Base-by-base conservation (phyloP, 2,797 vertebrate genomes). In the Pogonophryne albipinna region DNA sequence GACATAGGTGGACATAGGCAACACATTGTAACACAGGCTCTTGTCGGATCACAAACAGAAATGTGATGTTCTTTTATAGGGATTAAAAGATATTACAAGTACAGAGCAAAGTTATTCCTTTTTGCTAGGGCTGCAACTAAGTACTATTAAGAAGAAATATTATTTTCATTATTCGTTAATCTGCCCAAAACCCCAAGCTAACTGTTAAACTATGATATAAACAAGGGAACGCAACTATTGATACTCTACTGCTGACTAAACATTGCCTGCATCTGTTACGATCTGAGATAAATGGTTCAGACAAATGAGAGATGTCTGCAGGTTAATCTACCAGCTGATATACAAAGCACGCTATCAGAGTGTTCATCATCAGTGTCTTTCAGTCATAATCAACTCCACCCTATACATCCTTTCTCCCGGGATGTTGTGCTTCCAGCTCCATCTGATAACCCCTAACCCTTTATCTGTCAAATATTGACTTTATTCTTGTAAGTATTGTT, bases 371-470 rank as follows among this genome's bases (percentile, higher is more conserved):
- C 16, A 64, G 27, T 44, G 56, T n/a, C 12, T 49, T 11, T 13
- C 4, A 50, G 10, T 8, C 14, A 23, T 3, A 27, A 27, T 27
- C 27, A 23, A 9, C 44, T 51, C 2, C 5, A 38, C 23, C 50
- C 20, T 10, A 38, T 38, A 31, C 1, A 50, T 44, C 7, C 17
- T 31, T 64, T 34, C 31, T 14, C 41, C 14, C 16, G 46, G n/a
- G 27, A 66, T 16, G 55, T 7, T 71, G 14, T 59, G 55, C 15
- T 38, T 41, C 10, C 47, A 58, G 9, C 55, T 47, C 31, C 34
- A 52, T 71, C 62, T 44, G n/a, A 60, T 61, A 47, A 17, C 34
- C n/a, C 69, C 46, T 50, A 57, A 72, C 49, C 20, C 27, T 27
- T 27, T 27, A 27, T 27, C 27, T 27, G 27, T 27, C 3, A 27